Evolutionary conservation across 2,797 vertebrate species (phyloP).

Genomic region (Psittacula derbiana): DNA sequence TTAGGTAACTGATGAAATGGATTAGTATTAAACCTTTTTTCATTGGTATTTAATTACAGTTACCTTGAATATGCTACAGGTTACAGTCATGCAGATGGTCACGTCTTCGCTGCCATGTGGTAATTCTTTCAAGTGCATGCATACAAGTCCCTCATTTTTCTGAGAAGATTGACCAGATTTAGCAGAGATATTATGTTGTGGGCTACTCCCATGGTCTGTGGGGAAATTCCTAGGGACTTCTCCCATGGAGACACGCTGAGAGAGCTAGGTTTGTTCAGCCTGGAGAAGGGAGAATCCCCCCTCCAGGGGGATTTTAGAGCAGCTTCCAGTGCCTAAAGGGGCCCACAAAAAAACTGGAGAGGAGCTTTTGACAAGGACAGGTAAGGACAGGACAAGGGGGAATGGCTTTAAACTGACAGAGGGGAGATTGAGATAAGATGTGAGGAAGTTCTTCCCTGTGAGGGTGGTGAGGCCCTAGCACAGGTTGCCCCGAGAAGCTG

Average conservation of each 20-base stretch:
- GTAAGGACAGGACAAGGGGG: not conserved
- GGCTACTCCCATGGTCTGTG: not conserved
- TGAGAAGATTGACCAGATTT: not conserved
- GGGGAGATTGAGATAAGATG: no score
- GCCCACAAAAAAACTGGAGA: not conserved
- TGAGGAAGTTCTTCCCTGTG: no score
- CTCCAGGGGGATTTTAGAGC: not conserved
- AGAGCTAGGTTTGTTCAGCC: not conserved
- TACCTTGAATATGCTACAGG: not conserved
- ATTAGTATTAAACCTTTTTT: not conserved
- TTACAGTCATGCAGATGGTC: not conserved
- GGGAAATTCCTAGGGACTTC: not conserved
- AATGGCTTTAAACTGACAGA: not conserved
- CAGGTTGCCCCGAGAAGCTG: not conserved
- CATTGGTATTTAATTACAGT: not conserved
- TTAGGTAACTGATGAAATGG: not conserved
- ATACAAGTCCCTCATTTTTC: not conserved
- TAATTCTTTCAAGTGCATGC: not conserved
- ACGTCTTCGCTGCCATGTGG: not conserved
- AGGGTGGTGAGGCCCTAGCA: no score
- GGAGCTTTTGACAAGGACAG: not conserved
- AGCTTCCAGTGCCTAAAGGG: not conserved
- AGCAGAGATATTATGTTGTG: not conserved
- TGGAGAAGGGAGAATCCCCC: not conserved
- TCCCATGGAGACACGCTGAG: not conserved